Evolutionary conservation across 2,888 invertebrate genomes (phyloP).

Genomic region (Eutolmus rufibarbis): DNA sequence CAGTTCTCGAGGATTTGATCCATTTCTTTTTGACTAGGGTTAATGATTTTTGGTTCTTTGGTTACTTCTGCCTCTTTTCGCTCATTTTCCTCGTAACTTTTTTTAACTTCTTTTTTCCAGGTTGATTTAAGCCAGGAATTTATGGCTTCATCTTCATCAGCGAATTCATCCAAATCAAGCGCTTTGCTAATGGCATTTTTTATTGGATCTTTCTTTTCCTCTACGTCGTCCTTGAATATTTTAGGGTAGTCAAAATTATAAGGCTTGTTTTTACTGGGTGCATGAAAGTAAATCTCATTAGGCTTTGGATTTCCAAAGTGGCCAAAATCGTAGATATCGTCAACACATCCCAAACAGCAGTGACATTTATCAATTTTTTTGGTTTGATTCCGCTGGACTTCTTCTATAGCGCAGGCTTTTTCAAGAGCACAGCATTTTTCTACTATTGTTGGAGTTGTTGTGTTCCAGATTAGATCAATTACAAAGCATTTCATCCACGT

Average conservation of each 20-base stretch:
- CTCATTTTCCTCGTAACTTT: slow-evolving; percentile 38
- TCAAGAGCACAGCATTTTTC: neutral
- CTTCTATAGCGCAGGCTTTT: neutral
- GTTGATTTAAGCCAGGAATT: slow-evolving; percentile 47
- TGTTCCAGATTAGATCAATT: slow-evolving; percentile 11
- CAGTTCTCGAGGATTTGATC: slow-evolving; percentile 52
- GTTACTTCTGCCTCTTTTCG: neutral
- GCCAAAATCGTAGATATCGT: slow-evolving; percentile 41
- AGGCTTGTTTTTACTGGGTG: slow-evolving; percentile 18
- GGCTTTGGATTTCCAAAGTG: slow-evolving; percentile 41
- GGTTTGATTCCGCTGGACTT: neutral
- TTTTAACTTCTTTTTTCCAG: slow-evolving; percentile 44
- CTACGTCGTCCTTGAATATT: slow-evolving; percentile 49
- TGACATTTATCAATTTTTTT: neutral
- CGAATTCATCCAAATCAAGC: slow-evolving; percentile 38
- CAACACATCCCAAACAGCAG: neutral
- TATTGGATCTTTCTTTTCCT: slow-evolving; percentile 42
- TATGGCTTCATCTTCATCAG: slow-evolving; percentile 46
- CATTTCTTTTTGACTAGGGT: slow-evolving; percentile 49
- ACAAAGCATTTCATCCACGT: slow-evolving; percentile 39
- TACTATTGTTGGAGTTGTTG: neutral
- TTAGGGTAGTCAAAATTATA: slow-evolving; percentile 51
- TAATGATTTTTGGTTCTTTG: neutral
- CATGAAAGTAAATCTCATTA: slow-evolving; percentile 48
- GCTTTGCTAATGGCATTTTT: slow-evolving; percentile 21